Conservation (phyloP, 2,888 invertebrate species). For the Hecatera dysodea region DNA sequence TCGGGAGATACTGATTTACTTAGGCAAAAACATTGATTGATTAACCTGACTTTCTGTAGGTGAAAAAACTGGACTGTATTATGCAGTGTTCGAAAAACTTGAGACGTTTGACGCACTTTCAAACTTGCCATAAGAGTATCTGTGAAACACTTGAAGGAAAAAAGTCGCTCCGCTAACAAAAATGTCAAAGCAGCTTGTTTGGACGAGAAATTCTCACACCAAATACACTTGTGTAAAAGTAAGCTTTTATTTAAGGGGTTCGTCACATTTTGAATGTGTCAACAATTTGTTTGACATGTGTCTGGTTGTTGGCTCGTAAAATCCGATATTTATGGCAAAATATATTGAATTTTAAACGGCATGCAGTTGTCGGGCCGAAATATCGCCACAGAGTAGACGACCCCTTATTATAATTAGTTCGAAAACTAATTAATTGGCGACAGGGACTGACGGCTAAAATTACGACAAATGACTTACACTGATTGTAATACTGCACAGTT, state of each 20-base stretch:
- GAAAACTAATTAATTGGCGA: conserved; percentile 59
- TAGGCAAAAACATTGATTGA: conserved; percentile 48
- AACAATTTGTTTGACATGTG: conserved; percentile 88
- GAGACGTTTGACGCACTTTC: not conserved
- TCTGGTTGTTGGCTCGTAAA: conserved; percentile 82
- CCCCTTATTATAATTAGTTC: conserved; percentile 63
- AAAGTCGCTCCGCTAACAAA: conserved; percentile 26
- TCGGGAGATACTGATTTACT: conserved; percentile 54
- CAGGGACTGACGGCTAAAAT: conserved; percentile 46
- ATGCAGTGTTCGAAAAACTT: conserved; percentile 4
- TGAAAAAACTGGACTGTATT: conserved; percentile 7
- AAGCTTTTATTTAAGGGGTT: conserved; percentile 79
- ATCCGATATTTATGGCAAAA: conserved; percentile 81
- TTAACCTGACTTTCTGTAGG: conserved; percentile 18
- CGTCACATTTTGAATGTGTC: conserved; percentile 80
- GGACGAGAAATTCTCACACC: conserved; percentile 60
- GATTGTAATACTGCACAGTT: conserved; percentile 50
- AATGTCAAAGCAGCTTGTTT: conserved; percentile 33
- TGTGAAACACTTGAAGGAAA: conserved; percentile 11
- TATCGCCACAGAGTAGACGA: conserved; percentile 60
- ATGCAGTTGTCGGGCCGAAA: conserved; percentile 68
- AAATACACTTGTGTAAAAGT: conserved; percentile 63
- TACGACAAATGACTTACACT: conserved; percentile 53
- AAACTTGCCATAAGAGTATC: not conserved
- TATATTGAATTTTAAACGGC: conserved; percentile 83